Conservation (phyloP, 2,888 invertebrate genomes). For the Bedellia somnulentella region DNA sequence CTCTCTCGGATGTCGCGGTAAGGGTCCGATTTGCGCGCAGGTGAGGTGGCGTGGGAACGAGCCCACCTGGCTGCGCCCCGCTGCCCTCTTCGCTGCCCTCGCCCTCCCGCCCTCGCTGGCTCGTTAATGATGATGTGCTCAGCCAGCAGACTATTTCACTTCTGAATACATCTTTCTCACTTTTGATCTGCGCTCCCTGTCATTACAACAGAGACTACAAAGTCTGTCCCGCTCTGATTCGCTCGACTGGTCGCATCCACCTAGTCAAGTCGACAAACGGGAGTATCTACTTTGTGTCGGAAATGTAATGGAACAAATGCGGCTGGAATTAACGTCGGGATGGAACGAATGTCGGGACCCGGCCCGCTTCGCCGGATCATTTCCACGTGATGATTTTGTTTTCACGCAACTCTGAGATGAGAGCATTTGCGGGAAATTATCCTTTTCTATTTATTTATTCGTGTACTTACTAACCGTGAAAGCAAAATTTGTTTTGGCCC, state of each 20-base stretch:
- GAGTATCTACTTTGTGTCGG: slow-evolving; percentile 59
- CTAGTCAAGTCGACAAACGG: slow-evolving; percentile 61
- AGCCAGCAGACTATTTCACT: slow-evolving; percentile 75
- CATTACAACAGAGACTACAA: too few relatives aligned
- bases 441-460: not conserved
- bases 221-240: slow-evolving; percentile 17
- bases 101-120: slow-evolving; percentile 63
- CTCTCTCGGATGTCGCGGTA: slow-evolving; percentile 30
- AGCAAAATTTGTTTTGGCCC: too few relatives aligned
- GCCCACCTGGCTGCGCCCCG: slow-evolving; percentile 63
- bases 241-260: slow-evolving; percentile 56
- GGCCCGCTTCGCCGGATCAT: slow-evolving; percentile 32
- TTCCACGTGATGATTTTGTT: slow-evolving; percentile 57
- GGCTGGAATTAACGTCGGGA: slow-evolving; percentile 54
- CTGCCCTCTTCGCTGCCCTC: slow-evolving; percentile 60
- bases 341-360: slow-evolving; percentile 54
- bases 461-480: too few relatives aligned
- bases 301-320: slow-evolving; percentile 63
- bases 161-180: slow-evolving; percentile 67
- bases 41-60: slow-evolving; percentile 55
- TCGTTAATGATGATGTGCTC: slow-evolving; percentile 80
- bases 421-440: slow-evolving; percentile 17
- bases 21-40: slow-evolving; percentile 48
- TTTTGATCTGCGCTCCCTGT: slow-evolving; percentile 48
- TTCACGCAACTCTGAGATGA: slow-evolving; percentile 18